phyloP scores from a whole-genome alignment of 2,888 invertebrate species.

The Papilio gigon region DNA sequence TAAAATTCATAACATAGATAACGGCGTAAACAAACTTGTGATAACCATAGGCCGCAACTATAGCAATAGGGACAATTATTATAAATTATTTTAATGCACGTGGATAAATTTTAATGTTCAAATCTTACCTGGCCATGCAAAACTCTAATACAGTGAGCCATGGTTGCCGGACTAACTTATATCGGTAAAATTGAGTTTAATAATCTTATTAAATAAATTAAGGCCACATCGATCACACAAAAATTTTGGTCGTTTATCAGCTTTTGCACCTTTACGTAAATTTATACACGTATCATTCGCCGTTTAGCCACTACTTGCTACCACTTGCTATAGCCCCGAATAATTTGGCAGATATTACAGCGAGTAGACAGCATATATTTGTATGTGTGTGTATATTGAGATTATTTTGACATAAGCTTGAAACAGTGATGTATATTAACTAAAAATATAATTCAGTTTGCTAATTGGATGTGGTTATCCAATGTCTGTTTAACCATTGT shows the following conservation, averaged over 20 bases:
- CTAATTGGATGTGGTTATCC: constrained; percentile 42
- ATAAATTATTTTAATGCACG: constrained; percentile 49
- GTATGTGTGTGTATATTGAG: constrained; percentile 9
- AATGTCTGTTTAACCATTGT: no score
- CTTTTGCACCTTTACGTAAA: constrained; percentile 48
- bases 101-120: constrained; percentile 52
- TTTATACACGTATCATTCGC: constrained; percentile 47
- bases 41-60: constrained; percentile 39
- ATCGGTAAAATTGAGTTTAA: constrained; percentile 54
- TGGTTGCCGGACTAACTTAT: constrained; percentile 80
- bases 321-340: constrained; percentile 53
- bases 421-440: not conserved
- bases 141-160: constrained; percentile 90
- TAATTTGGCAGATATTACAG: constrained; percentile 45
- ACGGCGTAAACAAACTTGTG: constrained; percentile 62
- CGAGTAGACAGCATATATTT: constrained; percentile 21
- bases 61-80: constrained; percentile 24
- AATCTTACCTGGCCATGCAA: constrained; percentile 88
- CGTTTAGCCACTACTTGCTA: constrained; percentile 47
- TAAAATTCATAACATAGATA: constrained; percentile 55
- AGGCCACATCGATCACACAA: constrained; percentile 71
- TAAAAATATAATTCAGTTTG: constrained; percentile 37
- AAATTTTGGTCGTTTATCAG: constrained; percentile 51
- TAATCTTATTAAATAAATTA: constrained; percentile 58
- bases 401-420: constrained; percentile 3